Evolutionary conservation across 2,888 invertebrate species (phyloP).

Genomic region (Tenthredo notha): DNA sequence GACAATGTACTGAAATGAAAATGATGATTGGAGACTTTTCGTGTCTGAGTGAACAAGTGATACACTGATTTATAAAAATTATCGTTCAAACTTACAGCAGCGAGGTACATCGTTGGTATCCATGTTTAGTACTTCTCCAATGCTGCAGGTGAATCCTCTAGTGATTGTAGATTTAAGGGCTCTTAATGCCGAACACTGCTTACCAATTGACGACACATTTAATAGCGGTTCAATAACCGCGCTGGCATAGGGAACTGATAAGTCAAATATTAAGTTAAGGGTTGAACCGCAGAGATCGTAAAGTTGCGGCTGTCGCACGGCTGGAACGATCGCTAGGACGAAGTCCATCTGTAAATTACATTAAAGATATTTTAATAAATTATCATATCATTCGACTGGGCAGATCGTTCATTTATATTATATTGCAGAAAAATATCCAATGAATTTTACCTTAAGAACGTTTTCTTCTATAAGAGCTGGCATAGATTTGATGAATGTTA

Average conservation of each 20-base stretch:
- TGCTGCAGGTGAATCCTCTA: conserved; percentile 95
- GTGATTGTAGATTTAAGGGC: conserved; percentile 91
- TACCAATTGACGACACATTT: conserved; percentile 93
- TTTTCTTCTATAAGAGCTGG: conserved; percentile 92
- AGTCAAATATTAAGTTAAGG: conserved; percentile 94
- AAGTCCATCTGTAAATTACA: conserved; percentile 85
- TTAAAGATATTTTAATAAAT: background rate
- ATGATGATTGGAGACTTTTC: conserved; percentile 33
- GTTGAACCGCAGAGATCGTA: conserved; percentile 98
- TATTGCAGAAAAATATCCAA: background rate
- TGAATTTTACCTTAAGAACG: conserved; percentile 83
- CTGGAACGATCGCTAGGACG: conserved; percentile 91
- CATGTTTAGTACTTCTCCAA: conserved; percentile 96
- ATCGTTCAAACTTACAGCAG: conserved; percentile 86
- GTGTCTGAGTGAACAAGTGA: background rate
- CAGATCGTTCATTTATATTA: background rate
- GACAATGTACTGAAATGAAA: conserved; percentile 91
- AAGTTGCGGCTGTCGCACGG: conserved; percentile 92
- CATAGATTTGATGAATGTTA: conserved; percentile 91
- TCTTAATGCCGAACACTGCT: conserved; percentile 94
- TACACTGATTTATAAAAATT: too few relatives aligned
- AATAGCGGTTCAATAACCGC: conserved; percentile 93
- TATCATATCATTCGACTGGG: background rate
- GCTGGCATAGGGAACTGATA: conserved; percentile 95
- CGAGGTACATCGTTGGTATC: conserved; percentile 94